These are phyloP conservation scores for Trissolcus japonicus DNA, from an alignment of 2,888 invertebrate genomes.

Conservation along the genomic window DNA sequence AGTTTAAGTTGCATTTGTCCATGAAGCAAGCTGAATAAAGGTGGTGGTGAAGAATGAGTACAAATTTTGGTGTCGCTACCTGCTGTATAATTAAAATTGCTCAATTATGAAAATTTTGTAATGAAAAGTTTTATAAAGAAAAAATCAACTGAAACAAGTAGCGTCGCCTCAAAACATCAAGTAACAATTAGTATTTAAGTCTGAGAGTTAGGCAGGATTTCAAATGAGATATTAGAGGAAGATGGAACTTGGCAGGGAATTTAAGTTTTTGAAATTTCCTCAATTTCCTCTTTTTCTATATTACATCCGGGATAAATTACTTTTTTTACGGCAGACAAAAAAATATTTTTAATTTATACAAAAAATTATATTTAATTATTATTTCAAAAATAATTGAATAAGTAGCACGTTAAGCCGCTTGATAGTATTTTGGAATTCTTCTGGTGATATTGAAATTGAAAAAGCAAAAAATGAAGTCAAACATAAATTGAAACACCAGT, in stretches of 20 bases:
- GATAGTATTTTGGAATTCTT: background rate
- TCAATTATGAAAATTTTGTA: background rate
- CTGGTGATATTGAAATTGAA: background rate
- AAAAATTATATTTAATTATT: no score
- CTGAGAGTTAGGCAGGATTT: slow-evolving; percentile 5
- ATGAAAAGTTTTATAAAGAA: slow-evolving; percentile 2
- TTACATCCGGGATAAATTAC: slow-evolving; percentile 43
- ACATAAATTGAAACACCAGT: slow-evolving; percentile 6
- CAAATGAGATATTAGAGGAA: slow-evolving; percentile 18
- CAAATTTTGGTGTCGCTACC: slow-evolving; percentile 36
- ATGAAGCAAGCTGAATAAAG: slow-evolving; percentile 5
- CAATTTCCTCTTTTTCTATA: slow-evolving; percentile 33
- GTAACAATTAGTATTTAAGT: slow-evolving; percentile 8
- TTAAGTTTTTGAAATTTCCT: slow-evolving; percentile 35
- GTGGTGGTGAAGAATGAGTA: slow-evolving; percentile 37
- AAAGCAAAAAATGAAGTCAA: background rate
- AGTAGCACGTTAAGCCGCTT: background rate
- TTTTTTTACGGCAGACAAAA: slow-evolving; percentile 11
- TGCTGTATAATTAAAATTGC: slow-evolving; percentile 8
- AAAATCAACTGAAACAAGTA: slow-evolving; percentile 18
- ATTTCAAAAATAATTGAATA: background rate
- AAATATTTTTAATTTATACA: no score
- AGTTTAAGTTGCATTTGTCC: slow-evolving; percentile 45
- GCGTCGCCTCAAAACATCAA: slow-evolving; percentile 28
- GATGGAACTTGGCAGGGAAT: slow-evolving; percentile 36